Evolutionary conservation across 2,888 invertebrate genomes (phyloP), one percentile per base, ranked within the genome.

Genomic region (Drosophila prostipennis): DNA sequence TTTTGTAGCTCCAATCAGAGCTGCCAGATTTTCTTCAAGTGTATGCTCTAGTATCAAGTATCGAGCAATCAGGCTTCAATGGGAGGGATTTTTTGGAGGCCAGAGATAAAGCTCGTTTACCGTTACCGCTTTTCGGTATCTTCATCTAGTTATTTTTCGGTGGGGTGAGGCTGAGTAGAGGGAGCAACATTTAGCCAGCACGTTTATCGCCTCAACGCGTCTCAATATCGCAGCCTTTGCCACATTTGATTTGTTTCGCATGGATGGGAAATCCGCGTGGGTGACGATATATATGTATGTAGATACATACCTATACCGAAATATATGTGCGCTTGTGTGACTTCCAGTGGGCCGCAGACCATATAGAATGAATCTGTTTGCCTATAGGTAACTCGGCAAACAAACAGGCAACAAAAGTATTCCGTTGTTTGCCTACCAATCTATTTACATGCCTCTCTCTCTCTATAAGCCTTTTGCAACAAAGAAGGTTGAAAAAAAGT

Each of bases 241-340:
- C 74, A 64, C 72, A 72, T 82, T 79, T 78, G 81, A 82, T 84
- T 82, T 82, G 81, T 81, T 74, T 76, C 48, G 36, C 48, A 16
- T 29, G 40, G 23, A n/a, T 42, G 61, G 34, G 26, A 39, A 46
- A 46, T 46, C 32, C n/a, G 16, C n/a, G 16, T 26, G 45, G 23
- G 55, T 45, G 55, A 14, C 16, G 26, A 16, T 46, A 10, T 29
- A 14, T 46, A 29, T 8, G 8, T 8, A 19, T n/a, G n/a, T n/a
- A n/a, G n/a, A n/a, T n/a, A n/a, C n/a, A n/a, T n/a, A n/a, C n/a
- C 2, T 23, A 8, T n/a, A 26, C 26, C 23, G 23, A 3, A 23
- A 45, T 46, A 8, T 26, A n/a, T 2, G 32, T 42, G 48, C 39
- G 63, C 60, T 59, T 23, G 49, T 49, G 7, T 60, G 63, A 19